Evolutionary conservation across 1,140 invertebrate genomes (phyloP).

Genomic region (Pinna nobilis): DNA sequence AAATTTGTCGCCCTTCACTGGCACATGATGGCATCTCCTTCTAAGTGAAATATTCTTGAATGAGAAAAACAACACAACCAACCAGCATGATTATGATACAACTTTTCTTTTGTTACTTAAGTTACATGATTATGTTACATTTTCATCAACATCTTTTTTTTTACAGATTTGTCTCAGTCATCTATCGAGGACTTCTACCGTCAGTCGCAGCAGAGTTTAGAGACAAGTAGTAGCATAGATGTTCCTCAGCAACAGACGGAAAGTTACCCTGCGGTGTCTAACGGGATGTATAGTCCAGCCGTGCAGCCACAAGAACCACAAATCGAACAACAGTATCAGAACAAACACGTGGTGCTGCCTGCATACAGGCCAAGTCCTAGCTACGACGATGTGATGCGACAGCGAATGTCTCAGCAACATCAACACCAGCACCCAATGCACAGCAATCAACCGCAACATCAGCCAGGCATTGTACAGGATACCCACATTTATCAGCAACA

Average conservation of each 20-base stretch:
- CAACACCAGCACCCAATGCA: constrained; percentile 7
- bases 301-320: constrained; percentile 29
- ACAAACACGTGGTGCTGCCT: constrained; percentile 83
- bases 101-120: not conserved
- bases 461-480: not conserved
- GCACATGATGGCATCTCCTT: no score
- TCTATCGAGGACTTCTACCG: constrained; percentile 55
- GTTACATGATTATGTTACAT: not conserved
- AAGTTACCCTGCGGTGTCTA: constrained; percentile 1
- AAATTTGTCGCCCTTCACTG: no score
- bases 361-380: constrained; percentile 94
- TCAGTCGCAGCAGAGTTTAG: constrained; percentile 64
- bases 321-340: constrained; percentile 50
- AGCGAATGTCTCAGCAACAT: constrained; percentile 65
- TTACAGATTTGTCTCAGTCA: constrained; percentile 57
- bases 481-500: not conserved
- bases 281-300: constrained; percentile 12
- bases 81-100: no score
- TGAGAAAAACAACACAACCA: no score
- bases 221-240: constrained; percentile 26
- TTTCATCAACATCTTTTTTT: not conserved
- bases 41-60: no score
- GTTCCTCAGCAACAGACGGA: not conserved
- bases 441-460: constrained; percentile 2
- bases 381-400: constrained; percentile 93